Evolutionary conservation across 1,140 invertebrate species (phyloP).

Genomic region (Glomeris maerens): DNA sequence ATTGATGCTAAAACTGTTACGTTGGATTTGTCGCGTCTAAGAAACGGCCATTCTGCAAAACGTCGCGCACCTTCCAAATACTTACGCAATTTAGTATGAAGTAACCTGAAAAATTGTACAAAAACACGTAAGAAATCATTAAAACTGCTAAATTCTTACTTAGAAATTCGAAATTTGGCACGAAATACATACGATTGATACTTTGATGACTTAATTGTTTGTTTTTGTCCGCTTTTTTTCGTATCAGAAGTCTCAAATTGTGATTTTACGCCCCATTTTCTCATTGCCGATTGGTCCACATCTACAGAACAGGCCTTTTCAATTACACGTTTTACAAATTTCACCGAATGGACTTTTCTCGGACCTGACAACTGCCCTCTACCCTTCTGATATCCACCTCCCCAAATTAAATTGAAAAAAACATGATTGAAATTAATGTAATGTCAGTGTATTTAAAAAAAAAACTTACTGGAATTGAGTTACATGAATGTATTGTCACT

Average conservation of each 20-base stretch:
- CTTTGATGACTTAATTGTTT: constrained; percentile 3
- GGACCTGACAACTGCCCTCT: background rate
- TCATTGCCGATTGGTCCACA: background rate
- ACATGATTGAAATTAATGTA: too few species aligned
- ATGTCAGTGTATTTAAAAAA: too few species aligned
- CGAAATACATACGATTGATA: background rate
- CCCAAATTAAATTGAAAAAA: too few species aligned
- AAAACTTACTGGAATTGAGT: too few species aligned
- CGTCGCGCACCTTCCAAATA: background rate
- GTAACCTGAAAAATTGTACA: constrained; percentile 10
- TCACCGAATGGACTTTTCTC: background rate
- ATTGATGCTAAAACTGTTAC: background rate
- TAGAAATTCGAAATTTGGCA: too few species aligned
- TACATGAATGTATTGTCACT: too few species aligned
- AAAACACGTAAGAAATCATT: constrained; percentile 8
- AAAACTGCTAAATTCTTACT: too few species aligned
- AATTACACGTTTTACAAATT: background rate
- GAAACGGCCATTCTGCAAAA: too few species aligned
- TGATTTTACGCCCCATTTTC: background rate
- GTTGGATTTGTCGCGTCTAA: too few species aligned
- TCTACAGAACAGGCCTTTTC: background rate
- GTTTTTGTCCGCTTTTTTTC: background rate
- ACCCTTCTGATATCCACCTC: too few species aligned
- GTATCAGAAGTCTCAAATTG: background rate
- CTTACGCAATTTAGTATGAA: constrained; percentile 13